Conservation (phyloP, 2,888 invertebrate genomes). For the Gonocerus acuteangulatus region DNA sequence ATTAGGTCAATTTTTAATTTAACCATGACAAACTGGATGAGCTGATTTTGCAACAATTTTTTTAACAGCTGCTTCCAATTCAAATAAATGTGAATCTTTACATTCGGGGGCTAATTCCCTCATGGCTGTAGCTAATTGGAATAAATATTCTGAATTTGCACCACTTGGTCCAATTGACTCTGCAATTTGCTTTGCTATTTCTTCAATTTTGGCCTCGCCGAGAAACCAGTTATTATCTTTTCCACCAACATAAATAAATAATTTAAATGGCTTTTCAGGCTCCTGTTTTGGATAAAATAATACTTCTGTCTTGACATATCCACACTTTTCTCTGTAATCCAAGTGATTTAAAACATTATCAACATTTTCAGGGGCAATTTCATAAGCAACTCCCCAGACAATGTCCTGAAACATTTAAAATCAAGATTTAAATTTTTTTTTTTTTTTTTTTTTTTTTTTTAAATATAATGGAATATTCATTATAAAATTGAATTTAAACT, state of each 20-base stretch:
- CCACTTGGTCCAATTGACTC: conserved; percentile 76
- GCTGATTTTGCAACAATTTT: conserved; percentile 30
- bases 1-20: too few species aligned
- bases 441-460: neutral
- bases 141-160: conserved; percentile 83
- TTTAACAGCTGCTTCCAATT: conserved; percentile 57
- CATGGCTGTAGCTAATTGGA: conserved; percentile 73
- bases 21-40: conserved; percentile 11
- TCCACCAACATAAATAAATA: conserved; percentile 75
- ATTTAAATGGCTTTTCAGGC: conserved; percentile 53
- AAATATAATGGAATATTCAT: too few species aligned
- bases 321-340: conserved; percentile 87
- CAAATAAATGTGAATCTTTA: conserved; percentile 67
- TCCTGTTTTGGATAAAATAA: conserved; percentile 58
- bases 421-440: neutral
- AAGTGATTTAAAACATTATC: conserved; percentile 68
- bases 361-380: conserved; percentile 63
- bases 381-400: conserved; percentile 90
- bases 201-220: conserved; percentile 65
- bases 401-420: conserved; percentile 46
- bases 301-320: conserved; percentile 66
- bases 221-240: conserved; percentile 71
- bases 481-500: too few species aligned
- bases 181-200: conserved; percentile 73
- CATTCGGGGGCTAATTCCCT: conserved; percentile 57